Base-by-base conservation (phyloP, 64 coral and sea anemone genomes). In the Acropora yongei region DNA sequence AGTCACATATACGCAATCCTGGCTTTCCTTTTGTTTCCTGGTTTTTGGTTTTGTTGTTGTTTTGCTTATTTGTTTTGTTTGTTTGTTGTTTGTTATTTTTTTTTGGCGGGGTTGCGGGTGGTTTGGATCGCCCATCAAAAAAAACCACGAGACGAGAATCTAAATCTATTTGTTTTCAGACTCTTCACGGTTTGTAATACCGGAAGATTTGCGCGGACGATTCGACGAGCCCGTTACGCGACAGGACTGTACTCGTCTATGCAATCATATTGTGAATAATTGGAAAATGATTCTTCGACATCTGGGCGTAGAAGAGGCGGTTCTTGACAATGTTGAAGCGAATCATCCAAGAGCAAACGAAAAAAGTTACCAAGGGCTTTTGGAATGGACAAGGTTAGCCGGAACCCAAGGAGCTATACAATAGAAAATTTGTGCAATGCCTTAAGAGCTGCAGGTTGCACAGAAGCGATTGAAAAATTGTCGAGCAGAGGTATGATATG, bases 311-410 rank as follows among this genome's bases (percentile, higher is more conserved):
- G 16, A 47, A 18, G 57, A 83, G 9, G 17, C 4, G 3, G 6
- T 5, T 9, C 14, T 83, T 6, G 60, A 67, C 45, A 67, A 67
- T 8, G 6, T 83, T 6, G 80, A 83, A 2, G 14, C 44, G 13
- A 16, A 83, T 80, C 14, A 39, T 39, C 40, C 17, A 14, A 12
- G 44, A 5, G 12, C 0, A 8, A 45, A 12, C 1, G 80, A 83
- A 83, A 83, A 83, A 13, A 67, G 80, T 8, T 83, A 45, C 45
- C 80, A 83, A 19, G 80, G 80, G 3, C 43, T 83, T 2, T 8
- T 68, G 39, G 7, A 0, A 4, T 83, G 80, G 60, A 18, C 0
- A 68, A 44, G 30, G 3, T 30, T 30, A 30, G 10, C 12, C n/a
- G 49, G 49, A 18, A 1, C 49, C 3, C 10, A n/a, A 14, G 43